These are phyloP conservation scores for Tupaia chinensis DNA, from an alignment of 2,113 vertebrate species.

Conservation along the genomic window DNA sequence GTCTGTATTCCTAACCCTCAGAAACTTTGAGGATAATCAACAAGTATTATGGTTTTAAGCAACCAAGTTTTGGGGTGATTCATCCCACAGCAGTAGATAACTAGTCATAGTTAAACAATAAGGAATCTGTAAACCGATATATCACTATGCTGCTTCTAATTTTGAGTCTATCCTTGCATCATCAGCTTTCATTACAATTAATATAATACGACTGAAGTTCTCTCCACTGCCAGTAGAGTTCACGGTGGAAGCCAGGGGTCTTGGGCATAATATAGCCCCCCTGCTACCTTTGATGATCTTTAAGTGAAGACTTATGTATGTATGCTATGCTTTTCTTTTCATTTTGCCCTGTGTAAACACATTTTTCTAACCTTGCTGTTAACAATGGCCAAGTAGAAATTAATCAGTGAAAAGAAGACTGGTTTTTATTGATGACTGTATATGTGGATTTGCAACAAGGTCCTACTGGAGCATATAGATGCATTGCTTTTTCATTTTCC, in stretches of 20 bases:
- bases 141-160: not conserved
- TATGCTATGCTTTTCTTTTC: conserved; percentile 19
- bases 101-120: not conserved
- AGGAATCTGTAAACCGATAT: not conserved
- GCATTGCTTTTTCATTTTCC: not conserved
- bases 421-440: conserved; percentile 48
- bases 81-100: not conserved
- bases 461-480: not conserved
- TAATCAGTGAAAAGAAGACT: conserved; percentile 46
- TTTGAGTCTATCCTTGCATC: not conserved
- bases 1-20: not conserved
- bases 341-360: conserved; percentile 55
- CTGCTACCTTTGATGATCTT: conserved; percentile 33
- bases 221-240: not conserved
- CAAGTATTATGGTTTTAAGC: not conserved
- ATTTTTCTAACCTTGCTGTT: conserved; percentile 60
- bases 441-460: not conserved
- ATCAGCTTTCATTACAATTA: not conserved
- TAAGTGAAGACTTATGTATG: conserved; percentile 27
- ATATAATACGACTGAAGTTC: not conserved
- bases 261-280: not conserved
- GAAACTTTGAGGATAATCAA: not conserved
- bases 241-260: not conserved
- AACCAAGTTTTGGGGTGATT: not conserved
- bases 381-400: conserved; percentile 55